phyloP scores from a whole-genome alignment of 2,113 vertebrate species.

The Semicossyphus pulcher region DNA sequence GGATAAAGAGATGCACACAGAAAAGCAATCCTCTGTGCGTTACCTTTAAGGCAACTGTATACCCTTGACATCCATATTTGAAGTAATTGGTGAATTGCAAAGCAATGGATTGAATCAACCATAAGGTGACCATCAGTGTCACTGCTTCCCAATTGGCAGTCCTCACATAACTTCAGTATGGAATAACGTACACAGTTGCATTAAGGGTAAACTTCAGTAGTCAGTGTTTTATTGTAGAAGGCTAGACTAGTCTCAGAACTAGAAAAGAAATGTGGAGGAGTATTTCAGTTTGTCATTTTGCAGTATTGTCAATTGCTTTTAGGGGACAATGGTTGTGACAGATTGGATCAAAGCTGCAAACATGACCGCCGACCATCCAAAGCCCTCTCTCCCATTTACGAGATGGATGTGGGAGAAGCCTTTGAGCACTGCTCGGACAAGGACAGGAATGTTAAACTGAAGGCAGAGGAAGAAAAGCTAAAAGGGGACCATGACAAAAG shows the following conservation, averaged over 20 bases:
- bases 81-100: constrained; percentile 37
- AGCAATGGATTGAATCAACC: background rate
- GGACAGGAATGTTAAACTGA: constrained; percentile 82
- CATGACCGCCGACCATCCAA: constrained; percentile 95
- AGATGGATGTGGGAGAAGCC: constrained; percentile 93
- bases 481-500: constrained; percentile 74
- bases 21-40: constrained; percentile 69
- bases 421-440: constrained; percentile 89
- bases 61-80: constrained; percentile 42
- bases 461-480: constrained; percentile 82
- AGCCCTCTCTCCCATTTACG: constrained; percentile 97
- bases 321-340: constrained; percentile 99
- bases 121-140: constrained; percentile 2
- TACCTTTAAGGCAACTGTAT: constrained; percentile 80
- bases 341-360: constrained; percentile 95
- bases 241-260: constrained; percentile 48
- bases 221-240: constrained; percentile 31
- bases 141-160: background rate
- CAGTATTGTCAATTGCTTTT: constrained; percentile 99
- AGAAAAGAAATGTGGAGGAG: constrained; percentile 36
- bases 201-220: constrained; percentile 73
- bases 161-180: constrained; percentile 14
- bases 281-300: constrained; percentile 94
- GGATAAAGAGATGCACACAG: constrained; percentile 80
- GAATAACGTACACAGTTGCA: constrained; percentile 65